Evolutionary conservation across 1,140 invertebrate species (phyloP), one percentile per base, ranked within the genome.

Genomic region (Eriosoma lanigerum): DNA sequence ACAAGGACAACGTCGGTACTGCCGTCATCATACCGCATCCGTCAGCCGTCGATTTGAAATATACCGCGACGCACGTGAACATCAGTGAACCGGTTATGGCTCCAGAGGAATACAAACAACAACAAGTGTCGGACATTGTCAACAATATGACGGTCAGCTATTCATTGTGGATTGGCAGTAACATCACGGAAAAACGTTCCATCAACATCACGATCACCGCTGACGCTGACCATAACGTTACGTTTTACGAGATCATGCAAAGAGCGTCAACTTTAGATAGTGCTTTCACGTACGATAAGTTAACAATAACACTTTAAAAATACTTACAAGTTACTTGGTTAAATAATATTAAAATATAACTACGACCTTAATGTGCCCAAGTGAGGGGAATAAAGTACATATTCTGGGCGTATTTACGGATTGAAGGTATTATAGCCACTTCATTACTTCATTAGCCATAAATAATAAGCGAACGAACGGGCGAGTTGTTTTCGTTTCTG

Each of bases 181-280:
- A 94, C 83, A 90, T 93, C 12, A 92, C 92, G 44, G 90, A 92
- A 82, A 92, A 91, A 83, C 90, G 91, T 84, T 92, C 91, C 17
- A 85, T 93, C 52, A 89, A 88, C 13, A 86, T 94, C 82, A 88
- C 88, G 0, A 38, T 38, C 32, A 38, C 32, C 3, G 32, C 32
- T 38, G 32, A 38, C 8, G 90, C 91, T 3, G 89, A 91, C 6
- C 89, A 81, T 52, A 94, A 94, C 84, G 90, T 91, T n/a, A 93
- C 92, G 4, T 95, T 96, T 86, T 95, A 93, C 85, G 90, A 90
- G 83, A 90, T 94, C 56, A 95, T 96, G 93, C 90, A 93, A 84
- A 89, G 91, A 85, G 93, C 93, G 0, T 92, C 93, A 68, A 92
- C 94, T 83, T 88, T 91, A 82, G 92, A 94, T 82, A 81, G 48